These are phyloP conservation scores for Sycobia sp. DNA, from an alignment of 1,140 invertebrate species.

Conservation along the genomic window DNA sequence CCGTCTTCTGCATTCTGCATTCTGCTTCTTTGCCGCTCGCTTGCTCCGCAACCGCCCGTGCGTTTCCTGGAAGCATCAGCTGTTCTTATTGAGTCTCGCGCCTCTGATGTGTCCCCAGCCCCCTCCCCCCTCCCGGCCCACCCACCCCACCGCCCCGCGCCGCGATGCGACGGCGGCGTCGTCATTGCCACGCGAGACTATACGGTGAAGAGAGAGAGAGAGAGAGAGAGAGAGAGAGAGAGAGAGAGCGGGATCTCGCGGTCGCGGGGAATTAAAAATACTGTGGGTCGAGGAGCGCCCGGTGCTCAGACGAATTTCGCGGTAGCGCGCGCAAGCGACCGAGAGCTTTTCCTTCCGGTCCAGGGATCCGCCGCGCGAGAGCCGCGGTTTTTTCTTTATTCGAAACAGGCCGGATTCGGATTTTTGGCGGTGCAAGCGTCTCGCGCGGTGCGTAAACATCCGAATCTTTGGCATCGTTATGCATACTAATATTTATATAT, in stretches of 20 bases:
- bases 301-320: slow-evolving; percentile 22
- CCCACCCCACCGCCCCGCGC: background rate
- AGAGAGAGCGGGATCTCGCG: background rate
- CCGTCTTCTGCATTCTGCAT: background rate
- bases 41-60: background rate
- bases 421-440: too few relatives aligned
- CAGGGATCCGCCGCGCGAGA: too few relatives aligned
- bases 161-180: background rate
- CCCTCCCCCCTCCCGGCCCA: background rate
- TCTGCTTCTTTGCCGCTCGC: background rate
- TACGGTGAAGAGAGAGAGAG: background rate
- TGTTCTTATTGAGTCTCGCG: slow-evolving; percentile 19
- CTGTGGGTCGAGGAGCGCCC: background rate
- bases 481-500: too few relatives aligned
- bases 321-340: slow-evolving; percentile 17
- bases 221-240: background rate
- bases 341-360: too few relatives aligned
- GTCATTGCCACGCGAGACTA: background rate
- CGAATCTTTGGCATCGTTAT: too few relatives aligned
- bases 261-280: slow-evolving; percentile 24
- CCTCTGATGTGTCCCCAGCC: too few relatives aligned
- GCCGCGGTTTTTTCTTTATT: too few relatives aligned
- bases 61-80: slow-evolving; percentile 30
- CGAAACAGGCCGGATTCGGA: too few relatives aligned
- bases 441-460: too few relatives aligned